Evolutionary conservation across 2,888 invertebrate genomes (phyloP), one percentile per base, ranked within the genome.

Genomic region (Drosophila nigricruria): DNA sequence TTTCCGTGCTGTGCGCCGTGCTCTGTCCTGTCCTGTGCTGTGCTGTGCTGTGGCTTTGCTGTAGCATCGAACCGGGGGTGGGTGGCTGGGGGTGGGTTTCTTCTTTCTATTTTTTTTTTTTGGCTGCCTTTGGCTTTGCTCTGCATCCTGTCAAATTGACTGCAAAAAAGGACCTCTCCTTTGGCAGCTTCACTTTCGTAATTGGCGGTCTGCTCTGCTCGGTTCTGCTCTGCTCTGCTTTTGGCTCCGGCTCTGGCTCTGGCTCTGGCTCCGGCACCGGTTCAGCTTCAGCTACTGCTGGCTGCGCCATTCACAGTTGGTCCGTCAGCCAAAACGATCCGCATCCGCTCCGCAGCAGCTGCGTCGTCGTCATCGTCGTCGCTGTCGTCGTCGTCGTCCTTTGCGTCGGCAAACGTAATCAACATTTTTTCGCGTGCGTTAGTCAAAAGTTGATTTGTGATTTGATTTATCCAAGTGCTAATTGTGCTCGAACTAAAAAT

Each of bases 131-230:
- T 91, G 90, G 91, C 91, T 91, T 91, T 91, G 85, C 79, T 59
- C 64, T 63, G 82, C 81, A 73, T 78, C 67, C 81, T 86, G 89
- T 86, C 90, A 91, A 91, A 89, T 90, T 90, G 90, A 91, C 90
- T 91, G 86, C 90, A 81, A 89, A 81, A 81, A 89, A 89, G 90
- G 88, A 89, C 90, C 89, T 89, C 84, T 88, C 72, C 87, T 86
- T 75, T 89, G 88, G 83, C 90, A 89, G 91, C 83, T 91, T 90
- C 82, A 91, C 90, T 89, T 91, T 90, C 86, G 83, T 91, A 91
- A 90, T 91, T 91, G 91, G 88, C 88, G 91, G 90, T 86, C 86
- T 90, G 88, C 88, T 89, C 91, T 77, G 76, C 77, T 76, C 77
- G 32, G 62, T 27, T 62, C 40, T 30, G 50, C 34, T 58, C 50